Base-by-base conservation (phyloP, 2,113 vertebrate species). In the Neodontobutis hainanensis region DNA sequence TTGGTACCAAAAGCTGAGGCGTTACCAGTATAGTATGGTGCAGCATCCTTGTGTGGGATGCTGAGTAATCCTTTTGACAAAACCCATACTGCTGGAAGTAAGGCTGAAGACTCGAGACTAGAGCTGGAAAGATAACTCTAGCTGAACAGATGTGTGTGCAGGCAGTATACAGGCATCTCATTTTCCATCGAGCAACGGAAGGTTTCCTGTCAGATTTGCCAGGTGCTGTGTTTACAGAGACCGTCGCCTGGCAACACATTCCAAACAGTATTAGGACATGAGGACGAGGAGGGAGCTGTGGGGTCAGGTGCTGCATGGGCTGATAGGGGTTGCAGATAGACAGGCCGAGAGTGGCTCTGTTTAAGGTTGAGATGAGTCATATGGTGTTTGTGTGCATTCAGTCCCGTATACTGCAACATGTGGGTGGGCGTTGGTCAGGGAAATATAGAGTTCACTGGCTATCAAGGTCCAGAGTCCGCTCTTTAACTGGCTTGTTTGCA, bases 161-260 rank as follows among this genome's bases (percentile, higher is more conserved):
- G 68, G 53, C 51, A 11, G 46, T 59, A 45, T 78, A 80, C 78
- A 72, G 77, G 70, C 77, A 72, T 73, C 68, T 87, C 65, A 76
- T 82, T 82, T 88, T 90, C 87, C 86, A 76, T 70, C 85, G 68
- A 77, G 85, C 77, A 64, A 8, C 11, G 1, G 73, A 77, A 3
- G 81, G 84, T 88, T 92, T 92, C 86, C 89, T 90, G 85, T 85
- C 59, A 47, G 67, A 84, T 80, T 80, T 88, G 83, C 88, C 91
- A 91, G 89, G 88, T 90, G 87, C 80, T 59, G 84, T 89, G 86
- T 91, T 91, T 91, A 80, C 66, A 50, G 65, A 79, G 63, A 42
- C 67, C 63, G 89, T 88, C 76, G 87, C 91, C 73, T 63, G 82
- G 92, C 83, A 87, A 91, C 85, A 4, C 78, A 78, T 85, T 88